phyloP scores from a whole-genome alignment of 1,140 invertebrate genomes.

The Mylabris phalerata region DNA sequence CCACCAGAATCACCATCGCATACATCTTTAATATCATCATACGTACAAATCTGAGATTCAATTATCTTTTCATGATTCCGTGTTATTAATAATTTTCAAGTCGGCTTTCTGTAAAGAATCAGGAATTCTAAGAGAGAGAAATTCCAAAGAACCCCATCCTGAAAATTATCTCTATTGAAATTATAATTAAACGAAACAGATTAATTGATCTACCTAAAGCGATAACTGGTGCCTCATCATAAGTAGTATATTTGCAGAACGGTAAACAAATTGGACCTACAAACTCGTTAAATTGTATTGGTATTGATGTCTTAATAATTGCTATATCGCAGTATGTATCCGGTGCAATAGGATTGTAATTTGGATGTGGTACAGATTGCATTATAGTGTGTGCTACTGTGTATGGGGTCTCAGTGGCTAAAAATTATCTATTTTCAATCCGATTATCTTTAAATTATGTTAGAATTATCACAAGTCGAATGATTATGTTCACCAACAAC shows the following conservation, averaged over 20 bases:
- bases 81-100: constrained; percentile 50
- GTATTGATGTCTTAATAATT: constrained; percentile 45
- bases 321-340: constrained; percentile 55
- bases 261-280: constrained; percentile 63
- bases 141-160: constrained; percentile 60
- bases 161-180: no score
- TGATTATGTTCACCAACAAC: constrained; percentile 46
- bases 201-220: constrained; percentile 15
- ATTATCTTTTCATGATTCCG: constrained; percentile 7
- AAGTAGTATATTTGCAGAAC: constrained; percentile 44
- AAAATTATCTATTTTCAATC: constrained; percentile 1
- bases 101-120: constrained; percentile 51
- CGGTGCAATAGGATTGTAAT: constrained; percentile 19
- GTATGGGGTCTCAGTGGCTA: constrained; percentile 39
- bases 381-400: no score
- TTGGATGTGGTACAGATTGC: no score
- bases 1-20: constrained; percentile 68
- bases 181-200: no score
- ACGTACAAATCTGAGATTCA: constrained; percentile 61
- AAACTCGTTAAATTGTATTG: constrained; percentile 47
- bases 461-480: constrained; percentile 19
- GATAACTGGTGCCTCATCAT: constrained; percentile 45
- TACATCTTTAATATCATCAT: constrained; percentile 52
- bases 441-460: not conserved
- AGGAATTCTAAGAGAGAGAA: constrained; percentile 40